Percentiles rank a stretch among this genome's conserved stretches.
Conservation (phyloP, 2,113 vertebrate species). For the Gambusia affinis region DNA sequence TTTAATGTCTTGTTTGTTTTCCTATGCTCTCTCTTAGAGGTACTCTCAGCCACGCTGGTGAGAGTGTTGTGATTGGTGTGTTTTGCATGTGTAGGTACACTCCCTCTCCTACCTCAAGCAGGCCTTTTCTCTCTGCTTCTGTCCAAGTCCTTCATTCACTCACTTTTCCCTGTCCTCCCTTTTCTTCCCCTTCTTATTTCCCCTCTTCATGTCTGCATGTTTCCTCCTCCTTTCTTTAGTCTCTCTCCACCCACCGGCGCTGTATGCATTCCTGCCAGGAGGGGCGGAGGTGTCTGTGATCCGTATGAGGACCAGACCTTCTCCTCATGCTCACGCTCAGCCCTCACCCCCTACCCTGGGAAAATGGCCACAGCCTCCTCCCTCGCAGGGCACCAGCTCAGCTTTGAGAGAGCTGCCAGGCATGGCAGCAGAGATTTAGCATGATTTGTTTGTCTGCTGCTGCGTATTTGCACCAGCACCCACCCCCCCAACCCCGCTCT, state of each 20-base stretch:
- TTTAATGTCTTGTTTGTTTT: conserved; percentile 75
- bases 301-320: conserved; percentile 69
- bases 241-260: conserved; percentile 60
- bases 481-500: conserved; percentile 43
- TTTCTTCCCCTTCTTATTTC: conserved; percentile 61
- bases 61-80: conserved; percentile 61
- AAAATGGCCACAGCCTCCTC: conserved; percentile 73
- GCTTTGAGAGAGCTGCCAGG: conserved; percentile 69
- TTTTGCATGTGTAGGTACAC: conserved; percentile 53
- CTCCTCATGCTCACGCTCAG: conserved; percentile 49
- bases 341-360: conserved; percentile 73
- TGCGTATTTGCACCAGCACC: conserved; percentile 60
- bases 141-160: conserved; percentile 45
- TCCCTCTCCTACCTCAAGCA: conserved; percentile 53
- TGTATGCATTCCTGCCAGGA: conserved; percentile 80
- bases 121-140: conserved; percentile 33
- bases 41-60: conserved; percentile 44
- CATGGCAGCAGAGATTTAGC: conserved; percentile 72
- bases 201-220: conserved; percentile 65
- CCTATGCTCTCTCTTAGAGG: conserved; percentile 55
- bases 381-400: conserved; percentile 67
- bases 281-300: conserved; percentile 79
- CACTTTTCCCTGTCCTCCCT: conserved; percentile 59
- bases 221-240: conserved; percentile 65
- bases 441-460: conserved; percentile 76